These are phyloP conservation scores for Micrastur ruficollis DNA, from an alignment of 2,797 vertebrate genomes.

Conservation along the genomic window DNA sequence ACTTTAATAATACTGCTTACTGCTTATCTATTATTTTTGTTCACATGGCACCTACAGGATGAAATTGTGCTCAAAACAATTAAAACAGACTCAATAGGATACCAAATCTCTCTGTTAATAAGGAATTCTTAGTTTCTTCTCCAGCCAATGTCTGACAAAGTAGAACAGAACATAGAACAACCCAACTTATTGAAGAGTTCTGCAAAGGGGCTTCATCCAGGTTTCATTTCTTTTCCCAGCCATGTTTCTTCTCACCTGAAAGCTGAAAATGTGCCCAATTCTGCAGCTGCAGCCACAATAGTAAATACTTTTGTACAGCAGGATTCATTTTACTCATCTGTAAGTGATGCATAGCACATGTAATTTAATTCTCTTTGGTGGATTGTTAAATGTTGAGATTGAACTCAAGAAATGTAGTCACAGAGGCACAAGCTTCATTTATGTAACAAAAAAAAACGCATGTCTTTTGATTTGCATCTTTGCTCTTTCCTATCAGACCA, in stretches of 20 bases:
- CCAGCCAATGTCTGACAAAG: background rate
- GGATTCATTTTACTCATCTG: background rate
- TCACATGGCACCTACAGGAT: background rate
- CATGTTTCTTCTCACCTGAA: background rate
- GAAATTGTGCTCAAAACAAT: background rate
- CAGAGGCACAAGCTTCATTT: background rate
- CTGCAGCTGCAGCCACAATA: slow-evolving; percentile 6
- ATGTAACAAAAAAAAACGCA: background rate
- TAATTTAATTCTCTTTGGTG: background rate
- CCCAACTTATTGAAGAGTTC: background rate
- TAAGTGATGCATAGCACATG: background rate
- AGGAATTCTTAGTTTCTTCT: background rate
- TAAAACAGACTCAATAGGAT: background rate
- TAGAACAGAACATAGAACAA: background rate
- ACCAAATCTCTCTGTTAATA: background rate
- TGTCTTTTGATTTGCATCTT: background rate
- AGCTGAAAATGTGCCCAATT: background rate
- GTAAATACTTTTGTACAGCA: background rate
- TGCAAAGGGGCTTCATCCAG: background rate
- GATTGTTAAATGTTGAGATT: background rate
- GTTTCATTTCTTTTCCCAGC: background rate
- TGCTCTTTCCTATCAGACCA: background rate
- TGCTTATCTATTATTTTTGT: background rate
- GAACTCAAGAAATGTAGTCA: background rate
- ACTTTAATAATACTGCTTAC: background rate